Conservation (phyloP, 2,113 vertebrate genomes). For the western clawed frog (Xenopus tropicalis) region UCB_Xtro_10.0 CM004447.2:19237501-19238000, state of each 20-base stretch:
- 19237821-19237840: not conserved
- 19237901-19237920: no score
- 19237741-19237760: not conserved
- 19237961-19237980: no score
- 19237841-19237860: not conserved
- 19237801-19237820: not conserved
- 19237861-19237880: no score
- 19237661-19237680: constrained; percentile 33
- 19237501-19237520: not conserved
- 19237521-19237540: not conserved
- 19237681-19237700: constrained; percentile 31
- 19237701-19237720: constrained; percentile 28
- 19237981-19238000: no score
- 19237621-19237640: constrained; percentile 19
- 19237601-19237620: constrained; percentile 25
- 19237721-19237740: constrained; percentile 12
- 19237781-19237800: not conserved
- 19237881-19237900: no score
- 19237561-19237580: constrained; percentile 35
- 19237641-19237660: constrained; percentile 18
- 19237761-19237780: constrained; percentile 8
- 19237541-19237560: not conserved
- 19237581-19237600: constrained; percentile 22
- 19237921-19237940: no score
- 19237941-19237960: no score